Evolutionary conservation across 2,888 invertebrate species (phyloP).

Genomic region (Schrankia costaestrigalis): DNA sequence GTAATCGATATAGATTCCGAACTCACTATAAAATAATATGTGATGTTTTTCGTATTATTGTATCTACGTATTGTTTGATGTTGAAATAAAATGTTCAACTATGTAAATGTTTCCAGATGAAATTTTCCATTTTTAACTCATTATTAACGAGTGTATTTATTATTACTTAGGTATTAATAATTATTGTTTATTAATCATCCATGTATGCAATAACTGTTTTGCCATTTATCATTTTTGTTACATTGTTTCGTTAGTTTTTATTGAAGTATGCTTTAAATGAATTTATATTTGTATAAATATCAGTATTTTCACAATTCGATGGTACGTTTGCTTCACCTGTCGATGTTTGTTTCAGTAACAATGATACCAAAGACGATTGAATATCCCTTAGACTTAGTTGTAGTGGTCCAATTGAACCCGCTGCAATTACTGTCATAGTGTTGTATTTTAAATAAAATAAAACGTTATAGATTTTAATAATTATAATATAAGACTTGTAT

Average conservation of each 20-base stretch:
- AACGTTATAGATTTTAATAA: constrained; percentile 66
- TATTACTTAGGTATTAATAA: constrained; percentile 24
- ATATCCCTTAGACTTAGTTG: constrained; percentile 70
- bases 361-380: constrained; percentile 80
- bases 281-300: constrained; percentile 63
- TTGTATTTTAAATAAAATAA: constrained; percentile 63
- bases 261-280: constrained; percentile 70
- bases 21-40: too few relatives aligned
- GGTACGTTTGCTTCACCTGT: constrained; percentile 48
- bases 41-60: constrained; percentile 7
- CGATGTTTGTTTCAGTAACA: constrained; percentile 64
- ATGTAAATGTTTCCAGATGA: constrained; percentile 14
- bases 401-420: constrained; percentile 43
- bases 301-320: constrained; percentile 61
- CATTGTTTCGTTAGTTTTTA: constrained; percentile 67
- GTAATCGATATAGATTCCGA: too few relatives aligned
- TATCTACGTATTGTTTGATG: constrained; percentile 11
- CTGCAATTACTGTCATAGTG: constrained; percentile 53
- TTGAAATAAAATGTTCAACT: constrained; percentile 22
- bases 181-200: constrained; percentile 22
- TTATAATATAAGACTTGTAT: constrained; percentile 70
- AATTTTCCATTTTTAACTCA: too few relatives aligned
- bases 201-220: constrained; percentile 46
- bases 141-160: constrained; percentile 18
- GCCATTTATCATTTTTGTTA: constrained; percentile 65